Conservation (phyloP, 2,888 invertebrate genomes). For the Eurois occulta region DNA sequence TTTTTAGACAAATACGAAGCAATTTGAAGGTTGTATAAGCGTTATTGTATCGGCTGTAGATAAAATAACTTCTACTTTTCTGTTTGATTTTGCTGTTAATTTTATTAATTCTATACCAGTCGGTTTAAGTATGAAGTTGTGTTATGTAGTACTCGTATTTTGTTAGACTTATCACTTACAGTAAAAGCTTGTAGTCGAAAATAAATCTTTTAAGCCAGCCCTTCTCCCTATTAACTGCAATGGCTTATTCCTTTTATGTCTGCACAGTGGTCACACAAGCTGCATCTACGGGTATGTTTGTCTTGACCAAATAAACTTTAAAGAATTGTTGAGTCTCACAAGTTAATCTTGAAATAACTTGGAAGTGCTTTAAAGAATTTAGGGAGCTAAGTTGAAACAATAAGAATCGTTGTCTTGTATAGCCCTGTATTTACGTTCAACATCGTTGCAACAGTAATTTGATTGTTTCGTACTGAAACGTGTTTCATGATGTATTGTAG, state of each 20-base stretch:
- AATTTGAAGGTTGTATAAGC: constrained; percentile 10
- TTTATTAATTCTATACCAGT: neutral
- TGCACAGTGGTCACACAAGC: constrained; percentile 2
- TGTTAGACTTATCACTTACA: neutral
- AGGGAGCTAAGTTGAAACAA: neutral
- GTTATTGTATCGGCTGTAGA: constrained; percentile 2
- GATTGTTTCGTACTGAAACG: neutral
- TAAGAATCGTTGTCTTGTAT: neutral
- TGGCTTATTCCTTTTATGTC: neutral
- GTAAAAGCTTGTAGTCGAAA: neutral
- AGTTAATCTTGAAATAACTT: constrained; percentile 5
- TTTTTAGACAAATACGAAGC: constrained; percentile 56
- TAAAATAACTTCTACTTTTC: neutral
- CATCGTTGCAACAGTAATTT: neutral
- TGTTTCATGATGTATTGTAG: neutral
- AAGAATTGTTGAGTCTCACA: neutral
- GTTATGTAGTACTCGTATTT: too few relatives aligned
- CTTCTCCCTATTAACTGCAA: neutral
- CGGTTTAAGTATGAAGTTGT: neutral
- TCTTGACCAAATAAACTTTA: constrained; percentile 22
- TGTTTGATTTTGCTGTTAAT: neutral
- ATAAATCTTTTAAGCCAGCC: neutral
- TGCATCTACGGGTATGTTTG: constrained; percentile 2
- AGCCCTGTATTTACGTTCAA: fast-evolving
- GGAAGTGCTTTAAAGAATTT: neutral